Evolutionary conservation across 2,797 vertebrate genomes (phyloP).

Genomic region (Falco columbarius): DNA sequence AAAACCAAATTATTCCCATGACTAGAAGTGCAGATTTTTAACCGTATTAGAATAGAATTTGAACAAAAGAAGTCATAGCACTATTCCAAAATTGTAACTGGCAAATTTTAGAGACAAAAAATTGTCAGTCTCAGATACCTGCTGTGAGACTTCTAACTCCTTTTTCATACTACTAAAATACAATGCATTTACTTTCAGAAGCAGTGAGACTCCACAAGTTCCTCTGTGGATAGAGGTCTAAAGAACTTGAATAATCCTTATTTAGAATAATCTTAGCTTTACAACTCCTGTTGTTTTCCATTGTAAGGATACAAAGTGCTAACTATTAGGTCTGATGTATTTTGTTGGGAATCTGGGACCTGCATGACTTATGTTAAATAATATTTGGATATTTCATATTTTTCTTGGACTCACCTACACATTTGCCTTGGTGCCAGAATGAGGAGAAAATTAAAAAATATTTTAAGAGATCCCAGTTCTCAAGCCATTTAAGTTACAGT

Average conservation of each 20-base stretch:
- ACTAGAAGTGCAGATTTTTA: slow-evolving; percentile 9
- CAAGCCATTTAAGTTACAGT: slow-evolving; percentile 14
- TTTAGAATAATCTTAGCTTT: slow-evolving; percentile 42
- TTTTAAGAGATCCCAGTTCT: slow-evolving; percentile 31
- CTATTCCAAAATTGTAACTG: neutral
- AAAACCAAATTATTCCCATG: slow-evolving; percentile 43
- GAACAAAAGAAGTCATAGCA: neutral
- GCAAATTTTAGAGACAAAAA: neutral
- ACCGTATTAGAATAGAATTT: neutral
- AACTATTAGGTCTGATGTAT: slow-evolving; percentile 15
- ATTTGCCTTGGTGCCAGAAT: slow-evolving; percentile 26
- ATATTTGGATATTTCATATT: slow-evolving; percentile 68
- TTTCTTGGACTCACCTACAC: slow-evolving; percentile 62
- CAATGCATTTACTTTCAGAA: neutral
- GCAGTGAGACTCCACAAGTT: neutral
- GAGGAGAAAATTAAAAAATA: slow-evolving; percentile 4
- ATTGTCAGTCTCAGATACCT: neutral
- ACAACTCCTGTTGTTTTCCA: slow-evolving; percentile 39
- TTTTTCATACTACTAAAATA: neutral
- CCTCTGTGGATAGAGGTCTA: neutral
- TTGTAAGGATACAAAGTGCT: neutral
- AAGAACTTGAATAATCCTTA: slow-evolving; percentile 29
- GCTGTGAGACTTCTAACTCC: neutral
- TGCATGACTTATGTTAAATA: slow-evolving; percentile 49
- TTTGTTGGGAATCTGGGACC: slow-evolving; percentile 63